Conservation (phyloP, 2,888 invertebrate species). For the Alloscopus bannaensis region DNA sequence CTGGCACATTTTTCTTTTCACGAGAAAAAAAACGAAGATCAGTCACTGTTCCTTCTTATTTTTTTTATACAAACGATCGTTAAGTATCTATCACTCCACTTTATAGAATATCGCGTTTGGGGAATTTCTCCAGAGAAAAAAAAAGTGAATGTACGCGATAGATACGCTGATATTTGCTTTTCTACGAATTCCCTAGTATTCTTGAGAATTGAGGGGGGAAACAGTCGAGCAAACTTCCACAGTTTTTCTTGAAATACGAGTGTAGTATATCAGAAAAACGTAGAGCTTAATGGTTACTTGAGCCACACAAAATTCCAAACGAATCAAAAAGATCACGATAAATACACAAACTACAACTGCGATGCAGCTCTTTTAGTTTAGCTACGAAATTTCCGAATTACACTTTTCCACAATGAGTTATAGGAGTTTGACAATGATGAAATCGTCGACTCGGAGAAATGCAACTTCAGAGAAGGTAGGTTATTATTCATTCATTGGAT, state of each 20-base stretch:
- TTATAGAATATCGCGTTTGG: slow-evolving; percentile 25
- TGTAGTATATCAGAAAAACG: slow-evolving; percentile 40
- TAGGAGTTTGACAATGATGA: too few species aligned
- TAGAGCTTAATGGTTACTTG: slow-evolving; percentile 15
- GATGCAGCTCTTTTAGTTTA: too few species aligned
- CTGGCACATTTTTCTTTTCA: slow-evolving; percentile 60
- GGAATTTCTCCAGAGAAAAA: slow-evolving; percentile 27
- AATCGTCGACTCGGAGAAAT: too few species aligned
- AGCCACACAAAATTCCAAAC: slow-evolving; percentile 6
- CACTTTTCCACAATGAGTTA: too few species aligned
- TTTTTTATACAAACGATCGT: slow-evolving; percentile 40
- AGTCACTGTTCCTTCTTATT: slow-evolving; percentile 34
- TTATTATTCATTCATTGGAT: too few species aligned
- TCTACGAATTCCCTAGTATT: not conserved
- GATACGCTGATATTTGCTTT: too few species aligned
- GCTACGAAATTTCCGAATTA: too few species aligned
- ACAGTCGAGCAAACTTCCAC: slow-evolving; percentile 18
- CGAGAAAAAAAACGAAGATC: slow-evolving; percentile 29
- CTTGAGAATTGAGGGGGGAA: not conserved
- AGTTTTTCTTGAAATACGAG: slow-evolving; percentile 10
- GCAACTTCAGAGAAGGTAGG: too few species aligned
- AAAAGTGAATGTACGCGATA: slow-evolving; percentile 22
- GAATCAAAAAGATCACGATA: slow-evolving; percentile 22
- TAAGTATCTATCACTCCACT: slow-evolving; percentile 11
- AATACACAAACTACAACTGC: slow-evolving; percentile 2